Evolutionary conservation across 2,113 vertebrate genomes (phyloP).

Genomic region (Picathartes gymnocephalus): DNA sequence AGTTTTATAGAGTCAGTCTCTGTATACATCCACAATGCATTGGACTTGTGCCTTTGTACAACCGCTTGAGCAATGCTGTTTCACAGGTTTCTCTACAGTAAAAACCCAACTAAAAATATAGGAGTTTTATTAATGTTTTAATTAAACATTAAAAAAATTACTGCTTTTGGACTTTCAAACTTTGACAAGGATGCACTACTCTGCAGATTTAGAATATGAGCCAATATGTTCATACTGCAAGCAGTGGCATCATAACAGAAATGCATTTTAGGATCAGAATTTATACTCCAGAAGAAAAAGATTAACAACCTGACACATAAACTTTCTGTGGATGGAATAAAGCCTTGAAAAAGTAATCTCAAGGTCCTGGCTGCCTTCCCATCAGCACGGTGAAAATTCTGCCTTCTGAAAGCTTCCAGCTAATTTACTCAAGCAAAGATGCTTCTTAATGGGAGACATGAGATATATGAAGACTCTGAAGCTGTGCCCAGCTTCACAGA

Average conservation of each 20-base stretch:
- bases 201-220: not conserved
- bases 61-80: not conserved
- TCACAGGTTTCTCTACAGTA: not conserved
- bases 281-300: not conserved
- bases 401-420: not conserved
- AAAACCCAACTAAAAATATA: not conserved
- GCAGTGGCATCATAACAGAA: not conserved
- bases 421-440: not conserved
- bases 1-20: not conserved
- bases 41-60: not conserved
- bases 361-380: not conserved
- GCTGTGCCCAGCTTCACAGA: not conserved
- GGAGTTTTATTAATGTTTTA: not conserved
- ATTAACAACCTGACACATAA: not conserved
- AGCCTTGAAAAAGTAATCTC: not conserved
- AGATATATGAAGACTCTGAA: not conserved
- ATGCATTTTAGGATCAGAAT: not conserved
- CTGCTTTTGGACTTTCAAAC: not conserved
- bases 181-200: not conserved
- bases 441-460: not conserved
- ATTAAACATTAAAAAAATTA: not conserved
- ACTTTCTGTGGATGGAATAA: not conserved
- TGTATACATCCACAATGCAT: fast-evolving
- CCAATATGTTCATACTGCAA: not conserved
- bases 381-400: not conserved